Conservation (phyloP, 2,113 vertebrate species). For the Riparia riparia region DNA sequence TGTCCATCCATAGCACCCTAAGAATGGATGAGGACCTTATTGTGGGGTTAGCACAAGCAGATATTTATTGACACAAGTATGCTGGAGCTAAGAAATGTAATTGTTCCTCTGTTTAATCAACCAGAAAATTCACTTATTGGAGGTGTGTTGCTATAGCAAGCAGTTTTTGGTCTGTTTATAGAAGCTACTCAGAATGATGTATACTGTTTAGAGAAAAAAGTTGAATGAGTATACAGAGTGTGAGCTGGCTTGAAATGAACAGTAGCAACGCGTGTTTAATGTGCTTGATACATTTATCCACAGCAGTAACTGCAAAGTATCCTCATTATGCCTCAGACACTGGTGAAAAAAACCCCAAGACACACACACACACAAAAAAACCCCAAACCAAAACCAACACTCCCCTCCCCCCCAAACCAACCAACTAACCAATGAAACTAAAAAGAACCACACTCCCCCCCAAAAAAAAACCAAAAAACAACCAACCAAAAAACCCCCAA, state of each 20-base stretch:
- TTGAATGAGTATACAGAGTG: constrained; percentile 32
- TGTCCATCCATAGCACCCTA: neutral
- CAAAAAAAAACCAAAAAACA: rapidly evolving
- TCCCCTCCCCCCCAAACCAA: neutral
- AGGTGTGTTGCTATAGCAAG: constrained; percentile 51
- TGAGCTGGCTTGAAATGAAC: constrained; percentile 54
- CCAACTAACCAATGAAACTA: neutral
- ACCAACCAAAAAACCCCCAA: neutral
- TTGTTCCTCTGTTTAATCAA: neutral
- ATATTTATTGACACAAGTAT: neutral
- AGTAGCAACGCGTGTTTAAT: constrained; percentile 52
- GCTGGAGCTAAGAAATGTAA: neutral
- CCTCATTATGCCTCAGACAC: constrained; percentile 18
- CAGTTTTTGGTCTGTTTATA: constrained; percentile 30
- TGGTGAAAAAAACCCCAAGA: neutral
- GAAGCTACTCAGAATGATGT: constrained; percentile 30
- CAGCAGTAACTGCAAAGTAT: neutral
- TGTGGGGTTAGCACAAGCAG: neutral
- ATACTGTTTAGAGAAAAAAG: constrained; percentile 31
- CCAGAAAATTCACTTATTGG: neutral
- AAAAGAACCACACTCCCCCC: neutral
- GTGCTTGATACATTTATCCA: constrained; percentile 13
- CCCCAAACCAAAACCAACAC: neutral
- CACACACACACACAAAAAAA: neutral
- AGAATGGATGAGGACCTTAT: neutral